phyloP scores from a whole-genome alignment of 2,113 vertebrate species.

The Columbina picui region DNA sequence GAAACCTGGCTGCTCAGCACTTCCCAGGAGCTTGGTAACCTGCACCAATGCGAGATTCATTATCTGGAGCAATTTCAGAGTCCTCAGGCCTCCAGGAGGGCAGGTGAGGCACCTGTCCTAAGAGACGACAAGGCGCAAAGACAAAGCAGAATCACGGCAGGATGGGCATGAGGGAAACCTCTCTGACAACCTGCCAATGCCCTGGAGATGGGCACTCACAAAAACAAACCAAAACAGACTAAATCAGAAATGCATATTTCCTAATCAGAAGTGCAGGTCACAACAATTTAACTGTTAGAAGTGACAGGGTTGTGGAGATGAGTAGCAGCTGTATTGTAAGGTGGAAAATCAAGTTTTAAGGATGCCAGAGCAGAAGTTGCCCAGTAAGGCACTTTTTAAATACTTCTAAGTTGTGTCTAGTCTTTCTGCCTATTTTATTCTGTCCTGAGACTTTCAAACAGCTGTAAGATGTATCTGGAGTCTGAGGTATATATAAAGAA shows the following conservation, averaged over 20 bases:
- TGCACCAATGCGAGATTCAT: rapidly evolving
- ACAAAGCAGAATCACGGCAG: not conserved
- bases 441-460: not conserved
- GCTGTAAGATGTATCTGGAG: not conserved
- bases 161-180: rapidly evolving
- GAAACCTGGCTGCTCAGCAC: not conserved
- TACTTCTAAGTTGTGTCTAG: not conserved
- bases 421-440: not conserved
- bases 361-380: not conserved
- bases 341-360: not conserved
- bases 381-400: not conserved
- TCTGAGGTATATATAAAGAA: not conserved
- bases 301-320: rapidly evolving
- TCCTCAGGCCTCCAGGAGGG: not conserved
- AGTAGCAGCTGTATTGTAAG: not conserved
- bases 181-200: not conserved
- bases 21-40: not conserved
- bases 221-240: not conserved
- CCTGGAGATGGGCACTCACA: not conserved
- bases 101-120: rapidly evolving
- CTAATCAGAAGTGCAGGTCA: not conserved
- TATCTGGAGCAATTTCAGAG: not conserved
- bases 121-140: rapidly evolving
- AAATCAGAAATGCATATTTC: not conserved
- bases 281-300: not conserved